These are phyloP conservation scores for Leucoraja ocellata DNA, from an alignment of 2,797 vertebrate genomes.

Conservation along the genomic window DNA sequence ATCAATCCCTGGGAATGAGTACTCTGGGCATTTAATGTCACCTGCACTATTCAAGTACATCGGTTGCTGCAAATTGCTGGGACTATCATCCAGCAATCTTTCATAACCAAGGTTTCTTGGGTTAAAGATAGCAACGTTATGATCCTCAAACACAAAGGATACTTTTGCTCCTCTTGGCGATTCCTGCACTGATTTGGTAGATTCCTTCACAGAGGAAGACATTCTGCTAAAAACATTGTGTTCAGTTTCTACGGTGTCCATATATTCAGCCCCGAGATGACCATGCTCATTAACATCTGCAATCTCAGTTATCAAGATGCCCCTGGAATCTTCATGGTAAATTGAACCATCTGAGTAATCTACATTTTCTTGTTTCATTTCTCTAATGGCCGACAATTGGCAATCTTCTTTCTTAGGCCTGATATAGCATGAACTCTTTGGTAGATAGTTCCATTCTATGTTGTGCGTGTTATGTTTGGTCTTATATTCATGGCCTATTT, in stretches of 20 bases:
- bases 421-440: conserved; percentile 78
- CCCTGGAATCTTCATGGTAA: conserved; percentile 71
- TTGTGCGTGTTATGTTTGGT: conserved; percentile 75
- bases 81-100: conserved; percentile 84
- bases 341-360: conserved; percentile 67
- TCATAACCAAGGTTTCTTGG: conserved; percentile 89
- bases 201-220: conserved; percentile 67
- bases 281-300: conserved; percentile 63
- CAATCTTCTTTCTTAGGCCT: conserved; percentile 69
- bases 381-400: conserved; percentile 65
- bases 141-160: conserved; percentile 96
- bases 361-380: conserved; percentile 69
- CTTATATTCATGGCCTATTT: conserved; percentile 69
- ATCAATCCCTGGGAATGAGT: conserved; percentile 69
- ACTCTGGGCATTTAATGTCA: conserved; percentile 79
- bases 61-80: conserved; percentile 79
- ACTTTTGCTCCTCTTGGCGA: conserved; percentile 86
- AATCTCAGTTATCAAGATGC: conserved; percentile 75
- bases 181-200: conserved; percentile 71
- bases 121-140: conserved; percentile 72
- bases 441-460: conserved; percentile 74
- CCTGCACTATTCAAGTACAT: conserved; percentile 77
- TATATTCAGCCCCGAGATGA: conserved; percentile 65
- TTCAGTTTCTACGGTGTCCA: conserved; percentile 65
- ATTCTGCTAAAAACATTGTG: conserved; percentile 65